Conservation (phyloP, 2,113 vertebrate species). For the Pollimyrus isidori region DNA sequence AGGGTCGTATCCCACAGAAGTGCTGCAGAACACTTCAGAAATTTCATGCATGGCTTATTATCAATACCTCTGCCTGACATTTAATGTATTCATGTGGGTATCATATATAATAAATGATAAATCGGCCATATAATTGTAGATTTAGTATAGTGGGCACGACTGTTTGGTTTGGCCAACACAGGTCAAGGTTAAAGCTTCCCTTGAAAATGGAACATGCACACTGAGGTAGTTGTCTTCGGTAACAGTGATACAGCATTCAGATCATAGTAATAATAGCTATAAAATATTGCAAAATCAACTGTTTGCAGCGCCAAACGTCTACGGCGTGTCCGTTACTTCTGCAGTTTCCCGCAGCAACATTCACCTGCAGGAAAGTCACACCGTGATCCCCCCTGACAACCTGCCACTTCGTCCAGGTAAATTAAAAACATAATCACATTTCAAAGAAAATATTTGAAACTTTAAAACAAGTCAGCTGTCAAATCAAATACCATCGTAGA, state of each 20-base stretch:
- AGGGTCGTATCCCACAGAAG: neutral
- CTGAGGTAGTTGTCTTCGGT: conserved; percentile 60
- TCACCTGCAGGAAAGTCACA: conserved; percentile 21
- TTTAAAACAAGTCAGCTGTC: conserved; percentile 43
- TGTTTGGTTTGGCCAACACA: neutral
- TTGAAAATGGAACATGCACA: conserved; percentile 33
- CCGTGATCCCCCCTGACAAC: neutral
- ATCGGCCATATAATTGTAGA: neutral
- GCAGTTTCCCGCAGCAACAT: conserved; percentile 13
- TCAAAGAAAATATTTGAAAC: conserved; percentile 42
- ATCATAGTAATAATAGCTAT: conserved; percentile 34
- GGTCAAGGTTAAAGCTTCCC: conserved; percentile 40
- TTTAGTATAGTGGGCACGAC: neutral
- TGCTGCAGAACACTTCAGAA: neutral
- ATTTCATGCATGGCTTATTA: conserved; percentile 2
- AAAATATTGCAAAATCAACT: conserved; percentile 28
- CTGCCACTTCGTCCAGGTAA: conserved; percentile 35
- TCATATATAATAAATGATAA: neutral
- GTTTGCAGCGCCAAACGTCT: conserved; percentile 24
- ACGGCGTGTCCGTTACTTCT: conserved; percentile 14
- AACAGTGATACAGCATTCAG: conserved; percentile 52
- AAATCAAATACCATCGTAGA: conserved; percentile 40
- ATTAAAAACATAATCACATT: conserved; percentile 26
- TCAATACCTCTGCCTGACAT: neutral
- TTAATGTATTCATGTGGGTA: neutral